Evolutionary conservation across 2,888 invertebrate genomes (phyloP), one percentile per base, ranked within the genome.

Genomic region (Drosophila merina): DNA sequence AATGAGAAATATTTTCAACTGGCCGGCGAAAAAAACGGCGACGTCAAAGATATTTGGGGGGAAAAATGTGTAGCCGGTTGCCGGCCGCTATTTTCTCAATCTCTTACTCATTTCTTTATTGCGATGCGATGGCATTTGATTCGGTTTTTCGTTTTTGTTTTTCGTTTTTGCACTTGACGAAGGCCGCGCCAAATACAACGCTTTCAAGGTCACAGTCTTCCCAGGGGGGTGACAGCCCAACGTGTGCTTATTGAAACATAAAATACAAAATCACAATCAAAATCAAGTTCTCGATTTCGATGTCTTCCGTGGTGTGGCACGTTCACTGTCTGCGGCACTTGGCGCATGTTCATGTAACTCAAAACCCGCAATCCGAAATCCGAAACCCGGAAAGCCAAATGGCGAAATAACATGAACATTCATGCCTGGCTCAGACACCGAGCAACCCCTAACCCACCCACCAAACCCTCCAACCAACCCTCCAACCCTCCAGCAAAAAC

Each of bases 331-430:
- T 67, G 76, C 59, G 56, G 55, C 36, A 38, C 50, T 51, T 76
- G 74, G 74, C 76, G 88, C 78, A 88, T 77, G 79, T 76, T 76
- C 74, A 70, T 84, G 79, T 82, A 86, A 87, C 72, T 72, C 40
- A 73, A 82, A 80, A 85, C 88, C 88, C 88, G 86, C 88, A 86
- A 88, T 20, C 20, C 20, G 20, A 20, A 86, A 87, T 71, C 70
- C 40, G 72, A 82, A 80, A 85, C 88, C 88, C 88, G 86, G 88
- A 86, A 88, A 78, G 57, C 73, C 58, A 80, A 86, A 76, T 80
- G 72, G 73, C 81, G 70, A 72, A 83, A 88, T 67, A 72, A 70
- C 83, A 87, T 79, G 88, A 79, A 85, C 77, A 71, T 52, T 62
- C 42, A 20, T 20, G 63, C 57, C 58, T 45, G 50, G 66, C 62